Evolutionary conservation across 2,113 vertebrate species (phyloP), one percentile per base, ranked within the genome.

Genomic region (Elachura formosa): DNA sequence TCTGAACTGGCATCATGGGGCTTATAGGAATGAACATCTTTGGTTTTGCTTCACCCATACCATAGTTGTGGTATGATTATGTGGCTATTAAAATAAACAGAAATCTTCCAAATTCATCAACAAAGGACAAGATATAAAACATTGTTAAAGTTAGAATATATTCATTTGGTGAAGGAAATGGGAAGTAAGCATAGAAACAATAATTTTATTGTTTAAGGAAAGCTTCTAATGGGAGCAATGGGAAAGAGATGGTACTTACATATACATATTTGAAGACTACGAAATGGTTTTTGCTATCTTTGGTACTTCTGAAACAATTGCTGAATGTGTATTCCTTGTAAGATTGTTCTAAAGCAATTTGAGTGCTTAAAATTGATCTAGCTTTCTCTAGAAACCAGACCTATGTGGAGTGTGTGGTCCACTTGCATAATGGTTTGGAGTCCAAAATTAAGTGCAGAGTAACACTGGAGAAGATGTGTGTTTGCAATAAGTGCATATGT

Each of bases 361-460:
- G 62, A n/a, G 14, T n/a, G 8, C 13, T 90, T 89, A 58, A 84
- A 90, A 95, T 12, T 46, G 43, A 29, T 82, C 68, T 54, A 46
- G 34, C 73, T 96, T 90, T 88, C 67, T 74, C 38, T 7, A 68
- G 62, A 77, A 80, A 89, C 6, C 75, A 93, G 49, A 76, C 12
- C 14, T 81, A 6, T 76, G 41, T 76, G 43, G 55, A 79, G 36
- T 68, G 87, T 92, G 90, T 56, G 89, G 74, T 96, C 92, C 90
- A 89, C 95, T 97, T 96, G 38, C 46, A 77, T 52, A 75, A 25
- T 73, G 66, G 25, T 85, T 94, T 92, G 62, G 58, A 85, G 46
- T 66, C 36, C 93, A 93, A 93, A 97, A 96, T 93, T 94, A 96
- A 95, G 88, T 78, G 46, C 87, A 97, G 85, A 96, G 34, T 54